Evolutionary conservation across 2,797 vertebrate species (phyloP).

Genomic region (Cottoperca gobio): DNA sequence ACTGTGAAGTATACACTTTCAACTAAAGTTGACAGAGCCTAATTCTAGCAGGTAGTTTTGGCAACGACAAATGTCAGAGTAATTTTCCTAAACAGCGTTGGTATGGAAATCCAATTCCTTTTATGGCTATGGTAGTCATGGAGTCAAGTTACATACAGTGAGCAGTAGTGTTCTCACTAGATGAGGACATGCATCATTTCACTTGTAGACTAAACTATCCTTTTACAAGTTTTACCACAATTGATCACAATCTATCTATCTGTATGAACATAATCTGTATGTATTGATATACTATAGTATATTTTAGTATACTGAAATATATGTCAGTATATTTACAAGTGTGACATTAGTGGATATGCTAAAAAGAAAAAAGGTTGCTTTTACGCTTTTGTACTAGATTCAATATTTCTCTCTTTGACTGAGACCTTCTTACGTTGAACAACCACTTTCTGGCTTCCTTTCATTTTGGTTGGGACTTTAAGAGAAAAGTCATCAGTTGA

Average conservation of each 20-base stretch:
- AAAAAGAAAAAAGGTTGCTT: conserved; percentile 12
- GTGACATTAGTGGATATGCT: conserved; percentile 3
- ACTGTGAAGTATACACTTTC: background rate
- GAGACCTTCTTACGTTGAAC: conserved; percentile 77
- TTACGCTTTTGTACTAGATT: conserved; percentile 65
- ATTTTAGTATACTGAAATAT: conserved; percentile 15
- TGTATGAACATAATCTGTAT: background rate
- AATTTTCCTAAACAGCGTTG: background rate
- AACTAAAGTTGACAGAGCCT: background rate
- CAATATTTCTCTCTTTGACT: conserved; percentile 74
- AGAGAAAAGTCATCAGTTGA: conserved; percentile 50
- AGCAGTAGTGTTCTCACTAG: background rate
- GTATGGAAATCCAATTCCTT: background rate
- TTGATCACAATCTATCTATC: background rate
- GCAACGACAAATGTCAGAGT: background rate
- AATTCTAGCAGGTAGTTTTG: background rate
- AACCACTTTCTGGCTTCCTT: conserved; percentile 70
- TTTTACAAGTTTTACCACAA: conserved; percentile 14
- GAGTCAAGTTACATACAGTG: background rate
- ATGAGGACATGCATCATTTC: conserved; percentile 1
- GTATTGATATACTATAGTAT: conserved; percentile 4
- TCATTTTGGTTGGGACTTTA: conserved; percentile 34
- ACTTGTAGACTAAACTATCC: background rate
- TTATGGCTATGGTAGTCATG: background rate
- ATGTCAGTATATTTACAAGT: conserved; percentile 11